Percentiles rank a stretch among this genome's conserved stretches.
phyloP scores from a whole-genome alignment of 2,113 vertebrate genomes.

The Nibea coibor region DNA sequence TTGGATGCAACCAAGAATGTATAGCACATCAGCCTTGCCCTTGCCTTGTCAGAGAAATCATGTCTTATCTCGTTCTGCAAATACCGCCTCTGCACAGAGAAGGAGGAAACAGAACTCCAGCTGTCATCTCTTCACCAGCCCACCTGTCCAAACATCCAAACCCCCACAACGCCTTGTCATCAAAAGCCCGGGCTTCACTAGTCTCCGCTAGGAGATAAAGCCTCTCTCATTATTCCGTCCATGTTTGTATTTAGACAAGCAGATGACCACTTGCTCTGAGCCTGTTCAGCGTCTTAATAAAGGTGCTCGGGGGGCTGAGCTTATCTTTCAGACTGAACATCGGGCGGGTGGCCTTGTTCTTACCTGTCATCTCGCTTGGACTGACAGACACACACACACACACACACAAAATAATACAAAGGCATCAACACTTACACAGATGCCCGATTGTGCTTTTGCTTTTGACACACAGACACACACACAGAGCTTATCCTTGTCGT shows the following conservation, averaged over 20 bases:
- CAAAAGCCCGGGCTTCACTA: constrained; percentile 37
- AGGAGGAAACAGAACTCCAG: constrained; percentile 54
- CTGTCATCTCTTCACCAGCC: constrained; percentile 58
- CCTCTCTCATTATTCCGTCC: constrained; percentile 63
- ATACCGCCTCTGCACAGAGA: constrained; percentile 58
- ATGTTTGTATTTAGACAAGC: constrained; percentile 67
- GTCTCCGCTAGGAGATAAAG: constrained; percentile 50
- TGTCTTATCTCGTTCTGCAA: constrained; percentile 70
- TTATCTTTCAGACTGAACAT: constrained; percentile 57
- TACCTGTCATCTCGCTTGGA: constrained; percentile 34
- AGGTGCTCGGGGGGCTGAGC: constrained; percentile 33
- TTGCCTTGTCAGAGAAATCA: constrained; percentile 70
- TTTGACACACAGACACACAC: background rate
- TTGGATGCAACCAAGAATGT: constrained; percentile 26
- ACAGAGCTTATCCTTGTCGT: constrained; percentile 17
- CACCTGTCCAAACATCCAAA: constrained; percentile 69
- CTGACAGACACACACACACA: constrained; percentile 20
- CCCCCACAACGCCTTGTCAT: constrained; percentile 48
- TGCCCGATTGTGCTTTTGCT: background rate
- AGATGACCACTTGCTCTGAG: constrained; percentile 60
- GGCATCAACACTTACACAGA: constrained; percentile 17
- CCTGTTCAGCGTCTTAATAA: constrained; percentile 63
- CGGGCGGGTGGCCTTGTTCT: constrained; percentile 14
- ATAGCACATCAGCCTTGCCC: constrained; percentile 43
- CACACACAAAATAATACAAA: constrained; percentile 24